Conservation (phyloP, 2,113 vertebrate genomes). For the Spermophilus dauricus region DNA sequence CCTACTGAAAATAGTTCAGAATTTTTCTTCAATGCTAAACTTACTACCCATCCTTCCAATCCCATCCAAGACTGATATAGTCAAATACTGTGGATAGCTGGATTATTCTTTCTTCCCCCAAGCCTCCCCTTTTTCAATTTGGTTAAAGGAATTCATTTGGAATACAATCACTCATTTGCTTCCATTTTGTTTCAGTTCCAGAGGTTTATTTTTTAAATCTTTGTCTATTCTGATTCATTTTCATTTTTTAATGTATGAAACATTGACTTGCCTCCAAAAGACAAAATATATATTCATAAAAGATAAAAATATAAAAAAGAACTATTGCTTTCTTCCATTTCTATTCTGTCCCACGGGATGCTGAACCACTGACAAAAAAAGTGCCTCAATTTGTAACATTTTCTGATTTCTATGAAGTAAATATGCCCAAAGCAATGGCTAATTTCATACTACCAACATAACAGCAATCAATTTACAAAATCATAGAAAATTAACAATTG, state of each 20-base stretch:
- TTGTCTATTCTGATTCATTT: not conserved
- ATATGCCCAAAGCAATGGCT: not conserved
- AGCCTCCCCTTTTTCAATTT: not conserved
- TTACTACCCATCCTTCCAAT: not conserved
- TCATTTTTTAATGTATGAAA: slow-evolving; percentile 8
- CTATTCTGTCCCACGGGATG: not conserved
- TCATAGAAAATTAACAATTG: not conserved
- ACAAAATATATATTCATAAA: not conserved
- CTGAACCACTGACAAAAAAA: fast-evolving
- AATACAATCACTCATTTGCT: not conserved
- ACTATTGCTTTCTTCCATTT: not conserved
- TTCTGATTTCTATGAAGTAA: not conserved
- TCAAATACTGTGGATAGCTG: not conserved
- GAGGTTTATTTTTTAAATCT: not conserved
- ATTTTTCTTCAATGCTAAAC: not conserved
- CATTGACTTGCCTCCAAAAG: not conserved
- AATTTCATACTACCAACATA: not conserved
- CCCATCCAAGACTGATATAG: not conserved
- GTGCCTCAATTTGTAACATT: not conserved
- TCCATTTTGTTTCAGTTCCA: not conserved
- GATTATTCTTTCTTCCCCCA: not conserved
- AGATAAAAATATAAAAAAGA: not conserved
- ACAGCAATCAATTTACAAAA: not conserved
- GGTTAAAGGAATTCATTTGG: not conserved
- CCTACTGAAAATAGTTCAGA: not conserved